A percentile compares a stretch with the other conserved stretches of the same genome.
These are phyloP conservation scores for Gasteruption jaculator DNA, from an alignment of 2,888 invertebrate genomes.

Conservation along the genomic window DNA sequence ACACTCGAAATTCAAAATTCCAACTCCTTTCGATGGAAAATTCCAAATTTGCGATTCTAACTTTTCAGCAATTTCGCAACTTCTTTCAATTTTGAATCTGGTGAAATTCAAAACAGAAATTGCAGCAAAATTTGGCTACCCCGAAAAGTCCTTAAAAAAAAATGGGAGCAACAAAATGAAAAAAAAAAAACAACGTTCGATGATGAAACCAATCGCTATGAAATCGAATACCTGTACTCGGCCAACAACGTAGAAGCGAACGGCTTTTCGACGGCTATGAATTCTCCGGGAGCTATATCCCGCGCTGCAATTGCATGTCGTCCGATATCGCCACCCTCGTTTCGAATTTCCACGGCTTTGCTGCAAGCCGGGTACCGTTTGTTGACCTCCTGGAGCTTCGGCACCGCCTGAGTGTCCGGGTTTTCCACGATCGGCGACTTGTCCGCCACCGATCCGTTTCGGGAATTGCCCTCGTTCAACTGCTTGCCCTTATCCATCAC, in stretches of 20 bases:
- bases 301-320: constrained; percentile 69
- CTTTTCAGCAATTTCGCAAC: too few species aligned
- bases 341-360: constrained; percentile 61
- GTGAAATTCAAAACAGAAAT: too few species aligned
- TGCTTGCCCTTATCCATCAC: constrained; percentile 62
- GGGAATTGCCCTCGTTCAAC: constrained; percentile 19
- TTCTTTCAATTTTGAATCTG: too few species aligned
- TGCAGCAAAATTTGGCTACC: too few species aligned
- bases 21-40: too few species aligned
- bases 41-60: too few species aligned
- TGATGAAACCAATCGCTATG: neutral
- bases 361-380: constrained; percentile 60
- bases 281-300: constrained; percentile 69
- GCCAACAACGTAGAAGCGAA: constrained; percentile 67
- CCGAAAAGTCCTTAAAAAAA: too few species aligned
- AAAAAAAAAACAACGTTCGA: too few species aligned
- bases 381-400: constrained; percentile 49
- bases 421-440: constrained; percentile 41
- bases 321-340: constrained; percentile 60
- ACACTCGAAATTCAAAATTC: too few species aligned
- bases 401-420: constrained; percentile 42
- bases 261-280: constrained; percentile 69
- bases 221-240: constrained; percentile 55
- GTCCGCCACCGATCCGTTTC: constrained; percentile 27
- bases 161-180: too few species aligned